Base-by-base conservation (phyloP, 2,797 vertebrate species). In the Pelodytes ibericus region DNA sequence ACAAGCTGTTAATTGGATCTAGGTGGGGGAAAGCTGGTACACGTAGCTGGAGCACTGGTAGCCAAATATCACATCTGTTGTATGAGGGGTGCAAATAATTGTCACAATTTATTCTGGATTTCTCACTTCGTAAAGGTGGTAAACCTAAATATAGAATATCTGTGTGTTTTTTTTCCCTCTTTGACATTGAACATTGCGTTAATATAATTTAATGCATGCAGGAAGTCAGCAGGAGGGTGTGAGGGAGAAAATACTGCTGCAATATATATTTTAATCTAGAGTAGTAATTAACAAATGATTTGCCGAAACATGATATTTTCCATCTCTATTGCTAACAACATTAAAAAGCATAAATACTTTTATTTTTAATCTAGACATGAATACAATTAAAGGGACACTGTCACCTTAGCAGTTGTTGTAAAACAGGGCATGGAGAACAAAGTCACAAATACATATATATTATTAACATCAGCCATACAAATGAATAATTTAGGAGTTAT, bases 1-100 rank as follows among this genome's bases (percentile, higher is more conserved):
- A 83, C 94, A 91, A 95, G 90, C 92, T 90, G 81, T 83, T 94
- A 92, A 94, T 93, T 91, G 89, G 91, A 92, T 89, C 58, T 85
- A 84, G 81, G 86, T 76, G 78, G 83, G 87, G 93, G 89, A 74
- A 87, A 86, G 84, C 83, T 68, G 77, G 1, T 84, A 85, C 74
- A 57, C 81, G 82, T 83, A 86, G 82, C 78, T 87, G 90, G 91
- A 87, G 91, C 87, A 91, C 91, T 92, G 91, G 89, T 82, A 85
- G 88, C 87, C 86, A 85, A 85, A 82, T 85, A 85, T 90, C 92
- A 93, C 91, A 94, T 91, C 90, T 93, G 90, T 87, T 90, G 29
- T 81, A 81, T 82, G 84, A 87, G 80, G 68, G 83, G 87, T 82
- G 78, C 62, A 80, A 84, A 75, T 78, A 81, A 83, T 72, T 57